These are phyloP conservation scores for Anolis apletophallus DNA, from an alignment of 2,797 vertebrate genomes.

Conservation along the genomic window DNA sequence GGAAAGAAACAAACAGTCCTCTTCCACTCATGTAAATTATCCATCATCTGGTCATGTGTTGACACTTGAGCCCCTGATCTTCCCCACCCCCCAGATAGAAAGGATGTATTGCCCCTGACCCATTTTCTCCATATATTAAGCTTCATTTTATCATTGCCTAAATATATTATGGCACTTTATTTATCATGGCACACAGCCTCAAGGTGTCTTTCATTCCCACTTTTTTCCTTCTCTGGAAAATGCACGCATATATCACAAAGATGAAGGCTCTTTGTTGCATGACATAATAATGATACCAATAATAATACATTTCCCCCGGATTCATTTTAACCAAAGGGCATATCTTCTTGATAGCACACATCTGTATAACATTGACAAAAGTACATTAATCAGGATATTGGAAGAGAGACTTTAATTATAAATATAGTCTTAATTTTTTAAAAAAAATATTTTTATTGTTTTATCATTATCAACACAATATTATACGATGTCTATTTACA, in stretches of 20 bases:
- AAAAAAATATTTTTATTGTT: no score
- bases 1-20: conserved; percentile 1
- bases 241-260: conserved; percentile 17
- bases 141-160: conserved; percentile 10
- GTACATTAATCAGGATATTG: conserved; percentile 12
- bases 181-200: background rate
- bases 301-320: conserved; percentile 13
- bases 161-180: conserved; percentile 27
- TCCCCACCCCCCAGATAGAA: background rate
- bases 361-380: conserved; percentile 23
- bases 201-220: conserved; percentile 36
- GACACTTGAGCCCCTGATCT: background rate
- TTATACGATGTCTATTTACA: no score
- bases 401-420: conserved; percentile 35
- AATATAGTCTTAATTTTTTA: conserved; percentile 48
- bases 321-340: conserved; percentile 1
- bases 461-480: no score
- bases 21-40: background rate
- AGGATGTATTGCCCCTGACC: conserved; percentile 10
- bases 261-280: conserved; percentile 3
- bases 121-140: background rate
- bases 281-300: conserved; percentile 1
- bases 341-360: background rate
- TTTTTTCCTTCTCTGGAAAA: conserved; percentile 36
- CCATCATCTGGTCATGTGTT: conserved; percentile 19